Evolutionary conservation across 2,888 invertebrate species (phyloP), one percentile per base, ranked within the genome.

Genomic region (Pyrocoelia pectoralis): DNA sequence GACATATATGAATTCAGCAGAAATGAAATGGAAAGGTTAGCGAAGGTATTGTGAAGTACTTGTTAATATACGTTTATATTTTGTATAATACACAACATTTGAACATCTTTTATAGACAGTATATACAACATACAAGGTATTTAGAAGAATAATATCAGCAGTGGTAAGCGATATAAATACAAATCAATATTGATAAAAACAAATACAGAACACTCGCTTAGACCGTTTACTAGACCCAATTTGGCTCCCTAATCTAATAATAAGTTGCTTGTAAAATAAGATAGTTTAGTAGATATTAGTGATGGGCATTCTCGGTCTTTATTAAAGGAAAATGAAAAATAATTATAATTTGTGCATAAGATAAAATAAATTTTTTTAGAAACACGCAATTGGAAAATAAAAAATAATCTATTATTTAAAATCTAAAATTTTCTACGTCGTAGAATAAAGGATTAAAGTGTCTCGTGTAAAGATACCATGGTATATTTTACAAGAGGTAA

Each of bases 41-140:
- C 52, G 28, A 10, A 15, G 12, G 17, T 9, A 40, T 53, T 29
- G 53, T 53, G 53, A 33, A 33, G 12, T 28, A 33, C 40, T 54
- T 43, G 33, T 40, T 8, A 40, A 40, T 54, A 43, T 50, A 61
- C 51, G 51, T 56, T 61, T 56, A 52, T 56, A 56, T 51, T 49
- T 65, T 67, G 66, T 72, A 75, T 72, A 73, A 73, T 78, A 79
- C 77, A 79, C 77, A 78, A 78, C 76, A 77, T 77, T 74, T 73
- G 72, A 78, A 79, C 77, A 79, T 75, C 77, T 77, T 77, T 76
- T 78, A 79, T 79, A 77, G 73, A 65, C 65, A 65, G 70, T 78
- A 79, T 79, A 76, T 79, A 77, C 77, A 78, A 65, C 64, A 65
- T 65, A 74, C 68, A 72, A 66, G 69, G 66, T 72, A 71, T 61